Conservation (phyloP, 2,888 invertebrate genomes). For the Cepaea hortensis region DNA sequence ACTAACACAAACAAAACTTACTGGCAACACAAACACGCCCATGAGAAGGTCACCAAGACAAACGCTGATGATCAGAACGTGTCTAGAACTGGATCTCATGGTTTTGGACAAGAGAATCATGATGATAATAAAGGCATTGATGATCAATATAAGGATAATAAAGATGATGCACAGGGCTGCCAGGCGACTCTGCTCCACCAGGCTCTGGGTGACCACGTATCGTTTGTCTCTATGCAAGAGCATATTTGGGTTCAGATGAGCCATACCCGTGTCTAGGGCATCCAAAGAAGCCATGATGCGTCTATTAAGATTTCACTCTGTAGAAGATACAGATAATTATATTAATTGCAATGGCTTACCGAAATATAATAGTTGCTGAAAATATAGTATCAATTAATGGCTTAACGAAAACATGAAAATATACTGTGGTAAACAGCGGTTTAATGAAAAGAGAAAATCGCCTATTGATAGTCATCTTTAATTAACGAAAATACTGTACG, state of each 20-base stretch:
- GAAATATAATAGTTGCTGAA: neutral
- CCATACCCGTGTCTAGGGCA: neutral
- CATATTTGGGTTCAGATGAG: neutral
- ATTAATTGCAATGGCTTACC: neutral
- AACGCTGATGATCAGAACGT: conserved; percentile 51
- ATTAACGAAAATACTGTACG: too few species aligned
- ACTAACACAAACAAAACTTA: conserved; percentile 4
- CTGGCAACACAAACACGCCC: conserved; percentile 51
- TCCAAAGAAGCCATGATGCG: neutral
- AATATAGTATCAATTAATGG: neutral
- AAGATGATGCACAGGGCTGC: conserved; percentile 49
- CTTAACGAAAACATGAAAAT: too few species aligned
- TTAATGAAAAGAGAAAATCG: too few species aligned
- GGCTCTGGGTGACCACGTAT: conserved; percentile 44
- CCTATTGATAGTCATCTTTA: too few species aligned
- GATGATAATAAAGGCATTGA: conserved; percentile 50
- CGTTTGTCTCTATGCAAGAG: conserved; percentile 35
- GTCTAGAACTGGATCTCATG: conserved; percentile 49
- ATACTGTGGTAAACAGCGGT: too few species aligned
- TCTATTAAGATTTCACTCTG: neutral
- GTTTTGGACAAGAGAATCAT: conserved; percentile 48
- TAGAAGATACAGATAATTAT: neutral
- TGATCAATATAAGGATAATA: conserved; percentile 47
- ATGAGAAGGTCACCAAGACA: conserved; percentile 51
- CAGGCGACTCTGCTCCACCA: conserved; percentile 48